These are phyloP conservation scores for Akabosia matsudoensis DNA, from an alignment of 1,140 invertebrate species.

Conservation along the genomic window DNA sequence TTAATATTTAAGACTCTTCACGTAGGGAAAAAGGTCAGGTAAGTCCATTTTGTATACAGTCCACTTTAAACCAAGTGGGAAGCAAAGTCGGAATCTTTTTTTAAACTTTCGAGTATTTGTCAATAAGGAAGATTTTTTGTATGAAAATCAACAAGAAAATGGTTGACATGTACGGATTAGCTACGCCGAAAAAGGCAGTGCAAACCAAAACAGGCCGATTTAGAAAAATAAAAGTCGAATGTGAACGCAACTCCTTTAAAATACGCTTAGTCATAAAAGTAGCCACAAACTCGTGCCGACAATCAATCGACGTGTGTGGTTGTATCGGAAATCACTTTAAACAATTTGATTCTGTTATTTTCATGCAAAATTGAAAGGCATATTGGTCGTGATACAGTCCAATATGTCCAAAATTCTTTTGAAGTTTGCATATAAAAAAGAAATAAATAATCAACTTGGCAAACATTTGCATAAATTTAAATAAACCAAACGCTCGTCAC, in stretches of 20 bases:
- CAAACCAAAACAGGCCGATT: too few species aligned
- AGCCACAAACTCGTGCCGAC: background rate
- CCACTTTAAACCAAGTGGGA: background rate
- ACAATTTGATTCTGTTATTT: background rate
- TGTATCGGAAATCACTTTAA: constrained; percentile 6
- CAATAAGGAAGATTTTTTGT: background rate
- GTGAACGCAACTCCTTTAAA: too few species aligned
- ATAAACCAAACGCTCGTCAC: background rate
- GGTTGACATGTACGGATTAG: too few species aligned
- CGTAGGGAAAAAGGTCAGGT: background rate
- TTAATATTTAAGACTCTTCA: background rate
- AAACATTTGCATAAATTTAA: constrained; percentile 15
- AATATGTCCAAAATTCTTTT: too few species aligned
- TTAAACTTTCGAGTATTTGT: background rate
- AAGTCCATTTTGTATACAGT: background rate
- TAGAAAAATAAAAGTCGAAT: too few species aligned
- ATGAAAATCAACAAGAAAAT: background rate
- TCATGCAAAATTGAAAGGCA: background rate
- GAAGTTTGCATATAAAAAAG: background rate
- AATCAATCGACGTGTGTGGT: background rate
- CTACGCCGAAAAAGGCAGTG: background rate
- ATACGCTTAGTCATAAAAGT: too few species aligned
- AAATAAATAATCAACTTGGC: background rate
- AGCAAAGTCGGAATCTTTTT: constrained; percentile 13
- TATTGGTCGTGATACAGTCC: too few species aligned